Evolutionary conservation across 2,797 vertebrate species (phyloP).

Genomic region (Hemitrygon akajei): DNA sequence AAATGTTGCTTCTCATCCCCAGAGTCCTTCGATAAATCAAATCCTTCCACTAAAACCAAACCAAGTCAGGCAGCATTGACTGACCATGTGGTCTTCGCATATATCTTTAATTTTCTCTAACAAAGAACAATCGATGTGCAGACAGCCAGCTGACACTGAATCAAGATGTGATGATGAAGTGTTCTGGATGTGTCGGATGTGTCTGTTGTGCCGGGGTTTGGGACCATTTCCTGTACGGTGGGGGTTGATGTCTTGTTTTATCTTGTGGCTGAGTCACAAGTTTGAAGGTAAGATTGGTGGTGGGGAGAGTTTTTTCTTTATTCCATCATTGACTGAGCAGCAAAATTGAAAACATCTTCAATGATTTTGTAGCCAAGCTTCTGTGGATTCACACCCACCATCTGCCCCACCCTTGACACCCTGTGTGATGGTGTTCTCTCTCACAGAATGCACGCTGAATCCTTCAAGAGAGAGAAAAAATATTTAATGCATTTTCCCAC

Average conservation of each 20-base stretch:
- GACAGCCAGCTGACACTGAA: not conserved
- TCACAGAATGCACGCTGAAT: not conserved
- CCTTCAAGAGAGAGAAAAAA: not conserved
- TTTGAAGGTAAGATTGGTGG: too few relatives aligned
- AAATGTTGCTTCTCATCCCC: not conserved
- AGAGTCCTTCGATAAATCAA: too few relatives aligned
- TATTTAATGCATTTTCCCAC: not conserved
- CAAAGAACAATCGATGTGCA: not conserved
- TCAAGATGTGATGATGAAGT: not conserved
- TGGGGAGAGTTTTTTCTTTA: not conserved
- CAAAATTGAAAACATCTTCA: not conserved
- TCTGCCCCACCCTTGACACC: too few relatives aligned
- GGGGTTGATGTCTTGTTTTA: not conserved
- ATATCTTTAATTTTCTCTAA: not conserved
- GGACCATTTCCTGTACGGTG: not conserved
- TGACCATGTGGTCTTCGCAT: not conserved
- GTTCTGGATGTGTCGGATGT: not conserved
- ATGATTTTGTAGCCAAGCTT: not conserved
- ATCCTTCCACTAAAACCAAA: not conserved
- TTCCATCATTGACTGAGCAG: not conserved
- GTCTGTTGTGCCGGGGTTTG: not conserved
- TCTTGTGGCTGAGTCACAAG: too few relatives aligned
- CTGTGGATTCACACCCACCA: not conserved
- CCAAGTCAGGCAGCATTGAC: too few relatives aligned
- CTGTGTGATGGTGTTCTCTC: too few relatives aligned